Evolutionary conservation across 2,113 vertebrate genomes (phyloP), one percentile per base, ranked within the genome.

Genomic region (Oncorhynchus kisutch): DNA sequence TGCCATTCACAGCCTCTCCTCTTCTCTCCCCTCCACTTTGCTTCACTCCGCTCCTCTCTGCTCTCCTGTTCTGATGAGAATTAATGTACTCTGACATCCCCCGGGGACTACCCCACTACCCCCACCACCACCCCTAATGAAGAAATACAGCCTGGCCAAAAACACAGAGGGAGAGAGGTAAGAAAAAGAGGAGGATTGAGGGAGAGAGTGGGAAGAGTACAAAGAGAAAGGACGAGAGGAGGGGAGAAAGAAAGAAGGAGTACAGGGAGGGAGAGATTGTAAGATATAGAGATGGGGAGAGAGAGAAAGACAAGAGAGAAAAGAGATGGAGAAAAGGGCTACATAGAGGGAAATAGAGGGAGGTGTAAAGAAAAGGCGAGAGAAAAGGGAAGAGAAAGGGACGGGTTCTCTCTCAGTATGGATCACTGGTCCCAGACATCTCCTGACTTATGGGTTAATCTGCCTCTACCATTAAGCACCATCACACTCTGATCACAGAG

Each of bases 11-110:
- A 39, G 39, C 39, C 94, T 95, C 93, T 96, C 90, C 89, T 90
- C 67, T 48, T 2, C 49, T 9, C 22, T 25, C 64, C 65, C 16
- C 65, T 45, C 39, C 8, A 8, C 8, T 45, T 11, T 45, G 64
- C 64, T 29, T 12, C 12, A 29, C 25, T 25, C 64, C 18, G 86
- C 88, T 88, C 88, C 85, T 88, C 89, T 90, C 88, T 87, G 88
- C 88, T 91, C 86, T 90, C 92, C 87, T 90, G 92, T 94, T 93
- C 92, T 93, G 95, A 96, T 95, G 93, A 95, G 95, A 97, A 96
- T 95, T 95, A 96, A 96, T 95, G 94, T 95, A 88, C 94, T 95
- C 92, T 94, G 95, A 95, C 92, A 91, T 95, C 95, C 94, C 94
- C 2, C 8, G 81, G 90, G 94, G 94, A 92, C 95, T 92, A 91